Evolutionary conservation across 2,113 vertebrate species (phyloP).

Genomic region (Calypte anna): DNA sequence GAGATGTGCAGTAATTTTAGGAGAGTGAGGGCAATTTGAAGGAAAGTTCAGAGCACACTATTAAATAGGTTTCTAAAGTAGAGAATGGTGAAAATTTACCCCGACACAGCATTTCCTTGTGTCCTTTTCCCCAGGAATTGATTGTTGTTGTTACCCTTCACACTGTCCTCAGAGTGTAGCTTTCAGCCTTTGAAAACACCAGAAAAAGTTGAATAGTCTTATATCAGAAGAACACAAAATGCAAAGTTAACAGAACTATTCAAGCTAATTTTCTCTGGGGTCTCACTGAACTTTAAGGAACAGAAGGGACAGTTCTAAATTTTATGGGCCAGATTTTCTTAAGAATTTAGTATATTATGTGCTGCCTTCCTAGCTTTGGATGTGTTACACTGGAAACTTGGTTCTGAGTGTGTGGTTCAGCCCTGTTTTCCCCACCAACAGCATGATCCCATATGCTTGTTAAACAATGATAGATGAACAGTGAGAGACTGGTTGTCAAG

Average conservation of each 20-base stretch:
- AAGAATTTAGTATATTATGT: not conserved
- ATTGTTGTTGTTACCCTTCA: not conserved
- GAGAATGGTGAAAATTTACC: not conserved
- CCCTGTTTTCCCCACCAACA: not conserved
- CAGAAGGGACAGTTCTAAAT: not conserved
- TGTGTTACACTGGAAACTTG: not conserved
- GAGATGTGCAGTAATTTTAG: not conserved
- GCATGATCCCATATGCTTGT: not conserved
- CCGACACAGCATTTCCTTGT: not conserved
- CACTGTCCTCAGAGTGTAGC: not conserved
- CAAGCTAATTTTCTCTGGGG: not conserved
- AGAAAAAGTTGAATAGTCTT: not conserved
- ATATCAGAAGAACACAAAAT: not conserved
- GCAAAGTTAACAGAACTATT: not conserved
- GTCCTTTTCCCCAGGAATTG: not conserved
- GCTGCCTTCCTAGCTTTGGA: not conserved
- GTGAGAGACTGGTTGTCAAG: not conserved
- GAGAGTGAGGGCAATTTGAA: not conserved
- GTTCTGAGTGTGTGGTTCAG: not conserved
- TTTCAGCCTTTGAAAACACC: not conserved
- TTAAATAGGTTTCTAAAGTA: not conserved
- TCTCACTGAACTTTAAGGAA: not conserved
- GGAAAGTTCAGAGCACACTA: not conserved
- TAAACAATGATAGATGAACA: not conserved
- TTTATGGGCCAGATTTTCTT: not conserved